These are phyloP conservation scores for Ips nitidus DNA, from an alignment of 1,140 invertebrate genomes.

Conservation along the genomic window DNA sequence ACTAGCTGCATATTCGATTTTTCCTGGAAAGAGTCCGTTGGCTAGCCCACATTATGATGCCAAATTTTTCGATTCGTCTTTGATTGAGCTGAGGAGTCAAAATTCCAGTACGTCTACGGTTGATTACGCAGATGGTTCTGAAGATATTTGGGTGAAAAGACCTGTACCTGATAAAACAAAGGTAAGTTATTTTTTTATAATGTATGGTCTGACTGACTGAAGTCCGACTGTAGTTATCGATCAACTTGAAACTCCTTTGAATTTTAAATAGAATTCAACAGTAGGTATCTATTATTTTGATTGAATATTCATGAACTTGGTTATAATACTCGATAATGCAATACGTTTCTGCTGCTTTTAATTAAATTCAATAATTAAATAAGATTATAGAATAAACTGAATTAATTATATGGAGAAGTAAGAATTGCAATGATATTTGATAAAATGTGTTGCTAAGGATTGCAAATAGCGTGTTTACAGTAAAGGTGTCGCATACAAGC, in stretches of 20 bases:
- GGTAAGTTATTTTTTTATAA: constrained; percentile 42
- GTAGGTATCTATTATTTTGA: no score
- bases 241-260: background rate
- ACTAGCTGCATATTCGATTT: constrained; percentile 57
- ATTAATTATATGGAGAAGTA: no score
- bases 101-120: constrained; percentile 65
- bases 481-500: no score
- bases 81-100: constrained; percentile 78
- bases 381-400: no score
- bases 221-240: background rate
- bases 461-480: no score
- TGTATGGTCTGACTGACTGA: background rate
- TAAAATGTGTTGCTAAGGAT: no score
- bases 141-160: constrained; percentile 73
- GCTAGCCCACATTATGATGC: constrained; percentile 73
- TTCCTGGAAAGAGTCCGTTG: constrained; percentile 51
- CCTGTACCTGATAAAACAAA: constrained; percentile 53
- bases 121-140: constrained; percentile 56
- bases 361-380: no score
- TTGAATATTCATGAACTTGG: no score
- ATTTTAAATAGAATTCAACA: no score
- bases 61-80: constrained; percentile 75
- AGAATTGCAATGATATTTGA: no score
- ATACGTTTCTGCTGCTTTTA: no score
- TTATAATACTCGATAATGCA: no score